Conservation (phyloP, 2,888 invertebrate genomes). For the Apamea epomidion region DNA sequence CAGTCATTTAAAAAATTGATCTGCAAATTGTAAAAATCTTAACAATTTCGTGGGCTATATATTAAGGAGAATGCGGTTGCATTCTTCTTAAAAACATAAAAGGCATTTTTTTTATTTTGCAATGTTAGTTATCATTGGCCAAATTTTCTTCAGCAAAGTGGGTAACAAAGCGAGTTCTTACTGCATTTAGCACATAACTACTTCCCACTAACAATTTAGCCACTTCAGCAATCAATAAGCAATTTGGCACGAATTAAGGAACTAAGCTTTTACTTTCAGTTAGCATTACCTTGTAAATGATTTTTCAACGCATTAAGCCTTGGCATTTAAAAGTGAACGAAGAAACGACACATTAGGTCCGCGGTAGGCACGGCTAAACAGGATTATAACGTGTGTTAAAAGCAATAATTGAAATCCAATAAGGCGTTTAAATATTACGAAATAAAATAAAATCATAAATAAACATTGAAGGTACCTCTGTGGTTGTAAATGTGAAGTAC, state of each 20-base stretch:
- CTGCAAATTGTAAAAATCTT: background rate
- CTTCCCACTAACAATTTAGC: conserved; percentile 11
- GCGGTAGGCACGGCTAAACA: conserved; percentile 68
- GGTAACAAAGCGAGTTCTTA: background rate
- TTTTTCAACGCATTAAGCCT: conserved; percentile 75
- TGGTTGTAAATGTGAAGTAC: conserved; percentile 39
- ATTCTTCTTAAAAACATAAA: background rate
- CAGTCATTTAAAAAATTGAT: too few relatives aligned
- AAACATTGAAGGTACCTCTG: conserved; percentile 33
- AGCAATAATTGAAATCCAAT: conserved; percentile 70
- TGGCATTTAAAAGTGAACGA: conserved; percentile 83
- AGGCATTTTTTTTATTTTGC: background rate
- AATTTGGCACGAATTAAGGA: conserved; percentile 54
- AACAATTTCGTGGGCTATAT: background rate
- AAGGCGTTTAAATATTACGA: conserved; percentile 68
- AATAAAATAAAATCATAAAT: conserved; percentile 61
- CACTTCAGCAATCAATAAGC: conserved; percentile 47
- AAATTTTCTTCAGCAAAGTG: background rate
- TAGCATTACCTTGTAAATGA: conserved; percentile 70
- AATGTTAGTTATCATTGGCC: background rate
- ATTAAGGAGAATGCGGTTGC: too few relatives aligned
- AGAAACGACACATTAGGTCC: conserved; percentile 78
- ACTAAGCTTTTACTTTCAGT: conserved; percentile 72
- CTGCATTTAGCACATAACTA: background rate
- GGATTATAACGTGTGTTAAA: conserved; percentile 71